Percentiles rank a stretch among this genome's conserved stretches.
These are phyloP conservation scores for Tringa solitaria DNA, from an alignment of 2,113 vertebrate genomes.

Conservation along the genomic window DNA sequence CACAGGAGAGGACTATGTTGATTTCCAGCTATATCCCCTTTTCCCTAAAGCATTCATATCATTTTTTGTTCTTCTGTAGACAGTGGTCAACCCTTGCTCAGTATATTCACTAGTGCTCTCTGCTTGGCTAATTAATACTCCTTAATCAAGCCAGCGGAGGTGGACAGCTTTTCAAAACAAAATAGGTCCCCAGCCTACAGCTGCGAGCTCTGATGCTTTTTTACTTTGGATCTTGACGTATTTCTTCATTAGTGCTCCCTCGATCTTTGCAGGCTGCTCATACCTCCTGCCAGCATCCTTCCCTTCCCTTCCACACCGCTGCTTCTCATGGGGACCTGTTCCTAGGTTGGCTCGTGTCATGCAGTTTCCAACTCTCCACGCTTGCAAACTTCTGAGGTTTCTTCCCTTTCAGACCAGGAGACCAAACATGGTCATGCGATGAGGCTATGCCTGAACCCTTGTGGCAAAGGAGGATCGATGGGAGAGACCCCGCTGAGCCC, in stretches of 20 bases:
- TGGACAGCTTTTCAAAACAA: conserved; percentile 15
- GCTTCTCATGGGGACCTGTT: neutral
- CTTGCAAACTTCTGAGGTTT: neutral
- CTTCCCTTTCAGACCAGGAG: neutral
- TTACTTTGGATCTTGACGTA: neutral
- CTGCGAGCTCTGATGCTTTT: neutral
- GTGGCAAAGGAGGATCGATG: neutral
- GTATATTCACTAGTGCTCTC: neutral
- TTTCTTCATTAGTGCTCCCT: neutral
- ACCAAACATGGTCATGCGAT: neutral
- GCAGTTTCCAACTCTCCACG: neutral
- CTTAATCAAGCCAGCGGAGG: neutral
- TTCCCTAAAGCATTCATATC: neutral
- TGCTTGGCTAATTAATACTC: neutral
- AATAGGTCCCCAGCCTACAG: neutral
- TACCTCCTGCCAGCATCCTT: neutral
- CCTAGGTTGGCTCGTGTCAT: neutral
- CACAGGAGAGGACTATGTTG: accelerated
- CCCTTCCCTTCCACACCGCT: neutral
- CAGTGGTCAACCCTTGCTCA: neutral
- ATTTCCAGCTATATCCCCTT: neutral
- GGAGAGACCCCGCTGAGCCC: neutral
- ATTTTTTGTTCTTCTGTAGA: neutral
- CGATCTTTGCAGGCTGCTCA: neutral
- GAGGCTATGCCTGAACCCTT: neutral